Evolutionary conservation across 1,140 invertebrate species (phyloP).

Genomic region (Zophobas morio): DNA sequence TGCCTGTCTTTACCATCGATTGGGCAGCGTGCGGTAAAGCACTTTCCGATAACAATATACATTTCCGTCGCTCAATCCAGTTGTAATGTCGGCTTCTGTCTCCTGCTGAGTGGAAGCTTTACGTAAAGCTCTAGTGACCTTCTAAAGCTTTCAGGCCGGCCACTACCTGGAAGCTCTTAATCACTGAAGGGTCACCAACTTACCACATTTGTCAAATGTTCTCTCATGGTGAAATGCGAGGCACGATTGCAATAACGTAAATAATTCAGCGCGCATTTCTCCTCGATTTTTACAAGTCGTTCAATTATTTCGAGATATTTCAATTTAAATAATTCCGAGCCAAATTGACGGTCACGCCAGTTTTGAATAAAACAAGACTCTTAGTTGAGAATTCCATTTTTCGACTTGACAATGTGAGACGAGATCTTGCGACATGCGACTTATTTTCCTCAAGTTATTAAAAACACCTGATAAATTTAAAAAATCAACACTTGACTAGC

Average conservation of each 20-base stretch:
- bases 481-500: no score
- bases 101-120: constrained; percentile 41
- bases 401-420: no score
- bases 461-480: no score
- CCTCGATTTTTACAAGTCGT: neutral
- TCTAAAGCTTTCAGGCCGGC: constrained; percentile 32
- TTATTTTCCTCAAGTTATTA: no score
- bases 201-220: constrained; percentile 25
- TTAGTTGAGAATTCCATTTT: neutral
- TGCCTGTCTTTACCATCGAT: neutral
- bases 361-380: neutral
- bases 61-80: constrained; percentile 37
- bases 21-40: constrained; percentile 19
- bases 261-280: constrained; percentile 6
- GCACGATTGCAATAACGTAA: constrained; percentile 1
- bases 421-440: no score
- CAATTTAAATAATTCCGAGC: constrained; percentile 10
- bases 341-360: no score
- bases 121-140: constrained; percentile 39
- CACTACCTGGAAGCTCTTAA: constrained; percentile 42
- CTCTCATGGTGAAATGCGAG: neutral
- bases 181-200: constrained; percentile 26
- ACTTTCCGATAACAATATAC: constrained; percentile 42
- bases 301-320: constrained; percentile 18
- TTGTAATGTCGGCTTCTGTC: constrained; percentile 39